Evolutionary conservation across 2,797 vertebrate genomes (phyloP).

Genomic region (Sebastes cheni): DNA sequence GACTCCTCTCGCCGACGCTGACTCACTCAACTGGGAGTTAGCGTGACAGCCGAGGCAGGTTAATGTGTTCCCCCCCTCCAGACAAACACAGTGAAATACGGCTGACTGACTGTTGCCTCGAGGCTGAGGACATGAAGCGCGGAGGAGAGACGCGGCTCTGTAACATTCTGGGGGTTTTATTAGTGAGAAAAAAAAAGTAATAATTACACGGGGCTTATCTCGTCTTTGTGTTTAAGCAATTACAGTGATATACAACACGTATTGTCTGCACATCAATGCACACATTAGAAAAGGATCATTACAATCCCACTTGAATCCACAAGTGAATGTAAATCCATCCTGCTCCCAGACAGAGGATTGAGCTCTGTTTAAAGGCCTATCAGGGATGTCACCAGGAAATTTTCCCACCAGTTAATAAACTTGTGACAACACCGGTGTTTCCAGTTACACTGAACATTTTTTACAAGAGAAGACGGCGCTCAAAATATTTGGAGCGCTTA

Average conservation of each 20-base stretch:
- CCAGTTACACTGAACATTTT: rapidly evolving
- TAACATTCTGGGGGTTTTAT: conserved; percentile 42
- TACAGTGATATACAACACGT: conserved; percentile 8
- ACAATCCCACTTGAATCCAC: neutral
- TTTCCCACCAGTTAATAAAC: too few relatives aligned
- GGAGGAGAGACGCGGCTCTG: neutral
- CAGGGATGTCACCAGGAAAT: too few relatives aligned
- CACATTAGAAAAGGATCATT: conserved; percentile 24
- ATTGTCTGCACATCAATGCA: neutral
- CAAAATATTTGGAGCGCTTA: too few relatives aligned
- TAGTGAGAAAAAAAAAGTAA: conserved; percentile 3
- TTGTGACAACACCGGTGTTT: too few relatives aligned
- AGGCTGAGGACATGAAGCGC: conserved; percentile 39
- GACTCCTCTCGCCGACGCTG: conserved; percentile 28
- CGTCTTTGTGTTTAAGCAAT: conserved; percentile 22
- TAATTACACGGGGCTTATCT: conserved; percentile 35
- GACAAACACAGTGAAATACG: conserved; percentile 63
- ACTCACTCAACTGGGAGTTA: conserved; percentile 54
- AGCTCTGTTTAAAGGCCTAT: conserved; percentile 16
- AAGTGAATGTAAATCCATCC: conserved; percentile 2
- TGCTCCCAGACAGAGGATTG: neutral
- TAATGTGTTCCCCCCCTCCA: conserved; percentile 57
- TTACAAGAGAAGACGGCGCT: too few relatives aligned
- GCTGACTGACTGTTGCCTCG: conserved; percentile 52
- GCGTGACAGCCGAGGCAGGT: conserved; percentile 74